phyloP scores from a whole-genome alignment of 2,797 vertebrate genomes.

The Simalia tracyae region DNA sequence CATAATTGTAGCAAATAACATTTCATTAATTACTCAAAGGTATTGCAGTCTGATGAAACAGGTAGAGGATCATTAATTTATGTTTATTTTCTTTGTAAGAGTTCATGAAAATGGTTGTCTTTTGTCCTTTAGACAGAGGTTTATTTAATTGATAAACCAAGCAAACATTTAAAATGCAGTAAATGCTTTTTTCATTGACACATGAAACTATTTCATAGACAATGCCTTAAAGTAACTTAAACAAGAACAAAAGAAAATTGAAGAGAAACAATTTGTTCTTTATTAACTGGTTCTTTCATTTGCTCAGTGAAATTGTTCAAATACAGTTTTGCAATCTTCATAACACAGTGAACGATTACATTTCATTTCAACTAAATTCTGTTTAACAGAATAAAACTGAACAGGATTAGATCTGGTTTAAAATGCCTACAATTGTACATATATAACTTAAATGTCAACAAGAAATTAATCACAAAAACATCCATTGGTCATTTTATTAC shows the following conservation, averaged over 20 bases:
- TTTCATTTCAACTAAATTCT: neutral
- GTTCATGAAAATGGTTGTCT: neutral
- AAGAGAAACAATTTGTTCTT: neutral
- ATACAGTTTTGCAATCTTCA: neutral
- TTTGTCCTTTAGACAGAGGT: slow-evolving; percentile 1
- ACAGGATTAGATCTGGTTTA: neutral
- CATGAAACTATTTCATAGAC: neutral
- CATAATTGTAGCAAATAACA: neutral
- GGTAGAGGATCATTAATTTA: slow-evolving; percentile 1
- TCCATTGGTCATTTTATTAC: neutral
- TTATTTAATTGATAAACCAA: neutral
- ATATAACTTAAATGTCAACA: neutral
- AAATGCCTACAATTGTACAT: neutral
- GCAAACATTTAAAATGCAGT: neutral
- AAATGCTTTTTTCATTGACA: neutral
- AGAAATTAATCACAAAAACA: neutral
- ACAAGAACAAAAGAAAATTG: neutral
- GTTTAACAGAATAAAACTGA: slow-evolving; percentile 2
- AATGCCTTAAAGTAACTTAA: neutral
- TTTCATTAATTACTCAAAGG: slow-evolving; percentile 24
- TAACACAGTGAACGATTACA: neutral
- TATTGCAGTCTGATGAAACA: slow-evolving; percentile 16
- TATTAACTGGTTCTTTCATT: neutral
- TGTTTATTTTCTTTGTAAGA: neutral
- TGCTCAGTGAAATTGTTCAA: neutral